These are phyloP conservation scores for Salticus scenicus DNA, from an alignment of 2,888 invertebrate genomes.

Conservation along the genomic window DNA sequence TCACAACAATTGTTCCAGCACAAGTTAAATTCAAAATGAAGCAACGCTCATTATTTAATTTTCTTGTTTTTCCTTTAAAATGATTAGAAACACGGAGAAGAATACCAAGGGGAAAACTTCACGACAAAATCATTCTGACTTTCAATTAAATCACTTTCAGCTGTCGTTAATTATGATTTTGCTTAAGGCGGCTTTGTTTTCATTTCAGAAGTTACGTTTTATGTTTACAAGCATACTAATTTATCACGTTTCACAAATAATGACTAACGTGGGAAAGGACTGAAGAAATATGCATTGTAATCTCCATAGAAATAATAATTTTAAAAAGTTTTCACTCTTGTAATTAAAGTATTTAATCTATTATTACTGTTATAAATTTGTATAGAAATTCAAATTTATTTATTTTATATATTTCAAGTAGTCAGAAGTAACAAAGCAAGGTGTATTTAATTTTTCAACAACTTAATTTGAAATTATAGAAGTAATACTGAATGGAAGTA, in stretches of 20 bases:
- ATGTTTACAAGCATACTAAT: conserved; percentile 7
- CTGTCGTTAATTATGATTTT: conserved; percentile 3
- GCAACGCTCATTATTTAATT: background rate
- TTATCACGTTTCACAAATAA: background rate
- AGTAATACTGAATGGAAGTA: no score
- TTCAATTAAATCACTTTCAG: background rate
- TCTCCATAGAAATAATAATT: background rate
- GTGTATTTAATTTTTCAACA: no score
- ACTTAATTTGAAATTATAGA: no score
- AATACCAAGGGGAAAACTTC: background rate
- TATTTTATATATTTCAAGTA: no score
- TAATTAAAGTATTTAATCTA: no score
- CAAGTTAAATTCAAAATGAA: background rate
- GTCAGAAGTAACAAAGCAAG: no score
- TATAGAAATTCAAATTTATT: no score
- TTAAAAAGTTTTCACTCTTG: no score
- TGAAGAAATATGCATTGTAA: background rate
- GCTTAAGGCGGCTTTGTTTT: conserved; percentile 1
- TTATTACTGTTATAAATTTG: no score
- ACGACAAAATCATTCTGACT: background rate
- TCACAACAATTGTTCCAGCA: background rate
- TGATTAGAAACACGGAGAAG: background rate
- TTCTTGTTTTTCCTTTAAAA: conserved; percentile 2
- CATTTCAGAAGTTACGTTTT: background rate
- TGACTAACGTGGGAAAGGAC: background rate